Base-by-base conservation (phyloP, 2,113 vertebrate species). In the Pseudopipra pipra region DNA sequence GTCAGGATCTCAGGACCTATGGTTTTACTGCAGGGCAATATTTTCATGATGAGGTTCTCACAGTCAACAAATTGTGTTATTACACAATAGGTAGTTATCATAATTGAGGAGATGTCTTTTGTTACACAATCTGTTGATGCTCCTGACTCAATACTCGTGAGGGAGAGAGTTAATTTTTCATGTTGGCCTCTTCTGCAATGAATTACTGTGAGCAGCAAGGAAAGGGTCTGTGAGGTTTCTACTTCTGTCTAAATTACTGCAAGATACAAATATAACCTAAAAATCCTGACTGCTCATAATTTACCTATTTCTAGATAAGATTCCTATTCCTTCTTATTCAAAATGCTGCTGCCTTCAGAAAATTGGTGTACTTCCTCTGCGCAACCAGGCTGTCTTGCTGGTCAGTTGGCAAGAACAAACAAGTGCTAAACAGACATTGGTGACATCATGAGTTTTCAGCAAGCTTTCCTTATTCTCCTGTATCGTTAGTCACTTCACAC, bases 121-220 rank as follows among this genome's bases (percentile, higher is more conserved):
- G n/a, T 97, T 96, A 49, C 82, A 72, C 76, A 96, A 96, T 80
- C 52, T 81, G 37, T 74, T 92, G 82, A 77, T 24, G 68, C 19
- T 85, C n/a, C 61, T 95, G 73, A 90, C 79, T 96, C 67, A 76
- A 14, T 55, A 71, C 8, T 30, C 79, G 33, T 61, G 79, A 46
- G 87, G 68, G 62, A 76, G 65, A 63, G 58, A 86, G 72, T 81
- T 77, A 67, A 72, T 54, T 80, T 81, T 90, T 94, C 59, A 7
- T 9, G 5, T 70, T 67, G 55, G 4, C 35, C 74, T 24, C 39
- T 91, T 90, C 71, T 16, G 3, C 59, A 51, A 1, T 65, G 28
- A 68, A 51, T 81, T 74, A 21, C 33, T 80, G 8, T n/a, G 47
- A 90, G 35, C 22, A 77, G 14, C 25, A 54, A 59, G n/a, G 22